Percentiles rank a stretch among this genome's conserved stretches.
Conservation (phyloP, 2,888 invertebrate species). For the Drosophila emarginata region DNA sequence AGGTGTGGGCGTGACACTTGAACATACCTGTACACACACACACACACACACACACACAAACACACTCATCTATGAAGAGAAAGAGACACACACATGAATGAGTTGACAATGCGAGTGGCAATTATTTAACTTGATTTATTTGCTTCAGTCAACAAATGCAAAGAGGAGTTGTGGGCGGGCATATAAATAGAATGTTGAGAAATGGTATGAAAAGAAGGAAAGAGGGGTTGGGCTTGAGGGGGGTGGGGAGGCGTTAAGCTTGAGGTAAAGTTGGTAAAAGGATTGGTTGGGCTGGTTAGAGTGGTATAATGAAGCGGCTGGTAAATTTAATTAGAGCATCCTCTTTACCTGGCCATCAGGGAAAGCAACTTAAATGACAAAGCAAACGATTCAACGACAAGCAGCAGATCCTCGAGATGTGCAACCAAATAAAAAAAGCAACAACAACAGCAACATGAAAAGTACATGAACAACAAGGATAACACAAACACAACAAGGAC, state of each 20-base stretch:
- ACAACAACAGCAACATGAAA: slow-evolving; percentile 20
- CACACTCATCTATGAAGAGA: neutral
- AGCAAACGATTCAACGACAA: slow-evolving; percentile 49
- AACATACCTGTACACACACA: neutral
- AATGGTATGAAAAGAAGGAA: neutral
- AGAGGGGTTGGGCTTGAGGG: neutral
- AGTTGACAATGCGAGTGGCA: slow-evolving; percentile 69
- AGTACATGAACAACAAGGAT: neutral
- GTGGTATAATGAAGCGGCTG: slow-evolving; percentile 64
- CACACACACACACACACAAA: slow-evolving; percentile 9
- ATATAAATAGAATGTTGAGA: neutral
- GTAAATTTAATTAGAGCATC: slow-evolving; percentile 71
- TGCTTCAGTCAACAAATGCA: slow-evolving; percentile 57
- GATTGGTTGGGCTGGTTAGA: neutral
- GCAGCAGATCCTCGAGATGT: slow-evolving; percentile 10
- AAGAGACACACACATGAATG: slow-evolving; percentile 8
- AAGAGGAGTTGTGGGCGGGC: slow-evolving; percentile 21
- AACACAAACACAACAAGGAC: slow-evolving; percentile 9
- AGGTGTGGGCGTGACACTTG: slow-evolving; percentile 19
- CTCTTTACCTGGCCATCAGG: slow-evolving; percentile 28
- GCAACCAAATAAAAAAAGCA: slow-evolving; percentile 21
- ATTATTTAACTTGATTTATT: slow-evolving; percentile 77
- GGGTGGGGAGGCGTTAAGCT: neutral
- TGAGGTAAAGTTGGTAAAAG: too few relatives aligned
- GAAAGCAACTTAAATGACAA: slow-evolving; percentile 63